Conservation (phyloP, 2,113 vertebrate genomes). For the Cranoglanis bouderius region DNA sequence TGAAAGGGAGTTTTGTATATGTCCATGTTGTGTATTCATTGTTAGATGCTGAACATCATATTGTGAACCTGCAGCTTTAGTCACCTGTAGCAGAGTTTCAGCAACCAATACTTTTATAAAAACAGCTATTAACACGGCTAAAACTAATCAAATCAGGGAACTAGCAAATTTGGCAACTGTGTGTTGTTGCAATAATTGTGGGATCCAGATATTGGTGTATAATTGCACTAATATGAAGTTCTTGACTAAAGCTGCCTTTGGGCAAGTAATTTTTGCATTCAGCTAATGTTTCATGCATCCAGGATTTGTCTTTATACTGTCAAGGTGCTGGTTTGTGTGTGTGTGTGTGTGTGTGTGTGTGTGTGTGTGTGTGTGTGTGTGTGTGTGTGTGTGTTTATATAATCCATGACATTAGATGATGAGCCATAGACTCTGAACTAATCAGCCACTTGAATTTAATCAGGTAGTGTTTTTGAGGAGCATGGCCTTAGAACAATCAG, state of each 20-base stretch:
- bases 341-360: too few relatives aligned
- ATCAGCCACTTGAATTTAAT: not conserved
- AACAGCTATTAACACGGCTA: not conserved
- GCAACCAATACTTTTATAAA: not conserved
- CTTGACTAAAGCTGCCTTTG: not conserved
- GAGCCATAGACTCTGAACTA: not conserved
- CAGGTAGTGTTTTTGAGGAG: not conserved
- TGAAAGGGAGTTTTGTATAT: not conserved
- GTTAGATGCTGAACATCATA: not conserved
- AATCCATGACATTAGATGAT: not conserved
- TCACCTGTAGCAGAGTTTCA: not conserved
- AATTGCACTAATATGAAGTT: not conserved
- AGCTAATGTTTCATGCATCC: not conserved
- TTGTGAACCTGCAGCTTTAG: not conserved
- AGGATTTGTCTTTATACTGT: not conserved
- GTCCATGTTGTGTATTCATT: not conserved
- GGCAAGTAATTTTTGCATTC: not conserved
- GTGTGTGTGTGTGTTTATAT: not conserved
- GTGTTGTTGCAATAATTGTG: not conserved
- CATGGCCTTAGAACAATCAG: slow-evolving; percentile 10
- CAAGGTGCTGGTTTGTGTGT: not conserved
- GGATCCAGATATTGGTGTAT: not conserved
- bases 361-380: too few relatives aligned
- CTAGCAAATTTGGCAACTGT: not conserved
- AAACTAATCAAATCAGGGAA: not conserved